Base-by-base conservation (phyloP, 2,888 invertebrate genomes). In the Chouioia cunea region DNA sequence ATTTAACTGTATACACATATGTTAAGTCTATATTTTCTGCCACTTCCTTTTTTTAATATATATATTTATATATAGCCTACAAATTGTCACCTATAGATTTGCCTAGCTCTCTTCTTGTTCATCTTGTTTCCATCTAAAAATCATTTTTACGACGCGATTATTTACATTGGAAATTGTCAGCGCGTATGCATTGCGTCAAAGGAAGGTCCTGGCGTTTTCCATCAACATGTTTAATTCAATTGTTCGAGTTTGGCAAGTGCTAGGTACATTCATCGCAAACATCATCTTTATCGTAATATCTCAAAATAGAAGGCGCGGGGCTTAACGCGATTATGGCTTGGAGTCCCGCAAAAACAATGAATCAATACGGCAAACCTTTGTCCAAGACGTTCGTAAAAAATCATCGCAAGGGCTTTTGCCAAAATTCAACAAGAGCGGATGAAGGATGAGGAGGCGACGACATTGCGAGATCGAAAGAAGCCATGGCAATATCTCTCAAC, bases 61-160 rank as follows among this genome's bases (percentile, higher is more conserved):
- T 44, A 52, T 53, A 68, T 56, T 57, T 73, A 73, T 70, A 23
- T 70, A 60, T 73, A 73, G 54, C 43, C 63, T 73, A 73, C 70
- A 72, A 73, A 66, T 67, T 64, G 60, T 70, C 47, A 47, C 52
- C 73, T 73, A 73, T 52, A 22, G 56, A 64, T 67, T 70, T 44
- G 20, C 50, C 70, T 70, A 64, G 22, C 56, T 67, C 20, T 67
- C 43, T 72, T 14, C 54, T 43, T 15, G 14, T 20, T 46, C 16
- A 46, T 66, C 59, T 22, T 50, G 70, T 73, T 76, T 70, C 74
- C 78, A 78, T 77, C 70, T 77, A 58, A 54, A 71, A 71, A 78
- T 80, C 75, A 77, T 76, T 70, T 74, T 63, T 59, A 62, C 63
- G 27, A 64, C 47, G 60, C 67, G 65, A 68, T 65, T 71, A 73